Base-by-base conservation (phyloP, 2,113 vertebrate species). In the Eolophus roseicapilla region DNA sequence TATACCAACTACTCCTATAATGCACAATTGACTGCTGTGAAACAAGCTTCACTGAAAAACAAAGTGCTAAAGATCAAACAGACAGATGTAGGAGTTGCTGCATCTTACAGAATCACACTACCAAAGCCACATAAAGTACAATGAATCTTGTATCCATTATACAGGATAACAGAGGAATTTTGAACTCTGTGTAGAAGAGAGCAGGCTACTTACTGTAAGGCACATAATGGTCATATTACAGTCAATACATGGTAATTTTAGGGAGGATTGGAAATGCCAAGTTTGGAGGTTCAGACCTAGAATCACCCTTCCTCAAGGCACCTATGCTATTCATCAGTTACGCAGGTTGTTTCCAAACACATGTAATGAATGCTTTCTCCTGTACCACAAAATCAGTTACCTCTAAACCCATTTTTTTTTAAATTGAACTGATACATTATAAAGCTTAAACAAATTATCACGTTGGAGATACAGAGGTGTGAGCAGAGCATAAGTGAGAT, bases 161-260 rank as follows among this genome's bases (percentile, higher is more conserved):
- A 17, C 0, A 0, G 2, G 8, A 25, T n/a, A 86, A 35, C 5
- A 65, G 18, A 57, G 21, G 43, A 41, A 55, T 35, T 47, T 65
- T 47, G 23, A 77, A 35, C 15, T 68, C 18, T 7, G 1, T 27
- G 11, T 21, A 15, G 46, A 39, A 74, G 81, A 75, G 5, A 75
- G 17, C 6, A 84, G 17, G 14, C 7, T 62, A 14, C 13, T 81
- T 52, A 43, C 13, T 81, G 37, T 75, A 41, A 53, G 14, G 4
- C 12, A 23, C 6, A 14, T 14, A 75, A 27, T 10, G 7, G 8
- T 39, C 27, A 81, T 12, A 27, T 3, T 74, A 37, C 20, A 52
- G 23, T 17, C 2, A 1, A 8, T 16, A 27, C 29, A 11, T 12
- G 7, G 11, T 9, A 43, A 29, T 6, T 81, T 57, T 21, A 70